Conservation (phyloP, 2,888 invertebrate genomes). For the Noctua janthina region DNA sequence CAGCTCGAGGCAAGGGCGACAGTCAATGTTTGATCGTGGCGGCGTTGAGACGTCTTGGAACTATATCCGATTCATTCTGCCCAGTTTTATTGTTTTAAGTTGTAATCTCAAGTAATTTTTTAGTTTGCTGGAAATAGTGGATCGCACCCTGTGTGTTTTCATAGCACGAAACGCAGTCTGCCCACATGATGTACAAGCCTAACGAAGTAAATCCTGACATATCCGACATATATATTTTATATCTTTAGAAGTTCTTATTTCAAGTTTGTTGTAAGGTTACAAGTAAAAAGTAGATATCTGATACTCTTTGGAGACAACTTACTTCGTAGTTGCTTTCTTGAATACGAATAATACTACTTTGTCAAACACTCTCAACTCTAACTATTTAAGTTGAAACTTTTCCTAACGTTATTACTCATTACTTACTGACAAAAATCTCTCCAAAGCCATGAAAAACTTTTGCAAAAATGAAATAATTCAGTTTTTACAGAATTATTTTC, state of each 20-base stretch:
- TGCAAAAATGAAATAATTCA: background rate
- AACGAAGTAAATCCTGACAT: too few relatives aligned
- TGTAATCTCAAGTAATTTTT: too few relatives aligned
- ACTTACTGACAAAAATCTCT: background rate
- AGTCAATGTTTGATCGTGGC: too few relatives aligned
- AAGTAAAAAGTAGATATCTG: background rate
- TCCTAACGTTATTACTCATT: background rate
- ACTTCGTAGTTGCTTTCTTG: background rate
- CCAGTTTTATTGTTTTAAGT: too few relatives aligned
- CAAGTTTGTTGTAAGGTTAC: background rate
- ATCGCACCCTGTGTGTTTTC: too few relatives aligned
- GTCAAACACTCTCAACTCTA: background rate
- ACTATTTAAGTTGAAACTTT: background rate
- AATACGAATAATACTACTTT: background rate
- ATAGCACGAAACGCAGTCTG: too few relatives aligned
- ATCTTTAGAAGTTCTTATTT: background rate
- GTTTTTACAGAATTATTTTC: background rate
- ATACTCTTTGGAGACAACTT: background rate
- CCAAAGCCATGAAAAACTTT: background rate
- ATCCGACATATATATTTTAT: background rate
- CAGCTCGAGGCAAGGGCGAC: too few relatives aligned
- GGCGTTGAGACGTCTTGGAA: too few relatives aligned
- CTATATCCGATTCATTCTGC: too few relatives aligned
- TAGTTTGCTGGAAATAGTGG: too few relatives aligned
- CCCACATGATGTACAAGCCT: too few relatives aligned